These are phyloP conservation scores for Andrena bucephala DNA, from an alignment of 2,888 invertebrate species.

Conservation along the genomic window DNA sequence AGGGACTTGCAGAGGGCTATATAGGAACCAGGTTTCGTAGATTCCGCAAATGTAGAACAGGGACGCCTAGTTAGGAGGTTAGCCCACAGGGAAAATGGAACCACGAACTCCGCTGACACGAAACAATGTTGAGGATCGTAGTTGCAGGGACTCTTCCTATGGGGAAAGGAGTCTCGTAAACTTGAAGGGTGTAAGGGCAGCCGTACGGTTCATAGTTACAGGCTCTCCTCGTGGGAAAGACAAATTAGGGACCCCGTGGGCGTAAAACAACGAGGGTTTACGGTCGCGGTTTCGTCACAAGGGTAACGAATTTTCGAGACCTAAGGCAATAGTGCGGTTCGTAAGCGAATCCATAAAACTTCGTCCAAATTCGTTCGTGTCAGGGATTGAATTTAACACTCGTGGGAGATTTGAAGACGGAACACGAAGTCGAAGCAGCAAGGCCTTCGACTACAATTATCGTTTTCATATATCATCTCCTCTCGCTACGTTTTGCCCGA, in stretches of 20 bases:
- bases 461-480: slow-evolving; percentile 17
- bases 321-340: neutral
- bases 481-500: neutral
- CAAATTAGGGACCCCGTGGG: slow-evolving; percentile 18
- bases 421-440: neutral
- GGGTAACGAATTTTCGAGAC: slow-evolving; percentile 20
- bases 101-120: neutral
- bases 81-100: slow-evolving; percentile 3
- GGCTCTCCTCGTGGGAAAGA: slow-evolving; percentile 29
- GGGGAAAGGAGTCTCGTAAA: slow-evolving; percentile 21
- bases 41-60: neutral
- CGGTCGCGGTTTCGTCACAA: slow-evolving; percentile 9
- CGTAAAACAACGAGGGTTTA: slow-evolving; percentile 27
- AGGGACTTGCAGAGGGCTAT: neutral
- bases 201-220: slow-evolving; percentile 6
- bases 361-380: neutral
- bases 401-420: neutral
- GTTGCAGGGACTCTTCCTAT: slow-evolving; percentile 4
- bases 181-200: slow-evolving; percentile 15
- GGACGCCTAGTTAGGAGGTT: slow-evolving; percentile 5
- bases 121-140: slow-evolving; percentile 2
- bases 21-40: neutral
- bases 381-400: too few species aligned
- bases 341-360: neutral
- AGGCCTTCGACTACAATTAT: neutral